A percentile compares a stretch with the other conserved stretches of the same genome.
These are phyloP conservation scores for Bos indicus DNA, from an alignment of 2,113 vertebrate species.

Conservation along the genomic window DNA sequence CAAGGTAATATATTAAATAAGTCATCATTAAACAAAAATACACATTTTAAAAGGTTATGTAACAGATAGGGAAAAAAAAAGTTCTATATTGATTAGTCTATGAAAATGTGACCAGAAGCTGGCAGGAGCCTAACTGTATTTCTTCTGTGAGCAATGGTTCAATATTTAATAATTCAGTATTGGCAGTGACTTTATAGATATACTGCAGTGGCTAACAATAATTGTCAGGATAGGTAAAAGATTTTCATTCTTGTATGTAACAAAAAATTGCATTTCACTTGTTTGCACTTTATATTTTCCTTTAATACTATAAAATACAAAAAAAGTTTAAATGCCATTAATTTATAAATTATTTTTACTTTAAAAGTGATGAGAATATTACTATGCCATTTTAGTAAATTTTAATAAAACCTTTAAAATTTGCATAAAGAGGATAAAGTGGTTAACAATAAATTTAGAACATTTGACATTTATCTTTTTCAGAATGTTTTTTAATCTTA, in stretches of 20 bases:
- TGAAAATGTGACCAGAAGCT: not conserved
- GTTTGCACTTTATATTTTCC: not conserved
- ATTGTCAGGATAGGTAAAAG: not conserved
- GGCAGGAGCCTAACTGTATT: not conserved
- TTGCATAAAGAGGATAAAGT: not conserved
- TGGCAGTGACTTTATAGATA: not conserved
- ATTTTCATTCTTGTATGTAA: not conserved
- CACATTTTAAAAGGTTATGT: not conserved
- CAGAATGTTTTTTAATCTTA: not conserved
- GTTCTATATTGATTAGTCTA: not conserved
- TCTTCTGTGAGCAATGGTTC: not conserved
- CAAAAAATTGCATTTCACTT: not conserved
- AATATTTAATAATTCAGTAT: not conserved
- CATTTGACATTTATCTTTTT: not conserved
- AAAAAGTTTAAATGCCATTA: not conserved
- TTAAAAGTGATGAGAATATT: not conserved
- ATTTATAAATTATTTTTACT: not conserved
- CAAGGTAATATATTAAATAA: not conserved
- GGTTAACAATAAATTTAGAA: not conserved
- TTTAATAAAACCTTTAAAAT: not conserved
- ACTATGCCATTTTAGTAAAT: not conserved
- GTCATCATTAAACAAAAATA: not conserved
- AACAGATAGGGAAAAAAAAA: not conserved
- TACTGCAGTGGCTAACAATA: not conserved
- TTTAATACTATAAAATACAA: not conserved